Base-by-base conservation (phyloP, 2,113 vertebrate species). In the Gymnobelideus leadbeateri region DNA sequence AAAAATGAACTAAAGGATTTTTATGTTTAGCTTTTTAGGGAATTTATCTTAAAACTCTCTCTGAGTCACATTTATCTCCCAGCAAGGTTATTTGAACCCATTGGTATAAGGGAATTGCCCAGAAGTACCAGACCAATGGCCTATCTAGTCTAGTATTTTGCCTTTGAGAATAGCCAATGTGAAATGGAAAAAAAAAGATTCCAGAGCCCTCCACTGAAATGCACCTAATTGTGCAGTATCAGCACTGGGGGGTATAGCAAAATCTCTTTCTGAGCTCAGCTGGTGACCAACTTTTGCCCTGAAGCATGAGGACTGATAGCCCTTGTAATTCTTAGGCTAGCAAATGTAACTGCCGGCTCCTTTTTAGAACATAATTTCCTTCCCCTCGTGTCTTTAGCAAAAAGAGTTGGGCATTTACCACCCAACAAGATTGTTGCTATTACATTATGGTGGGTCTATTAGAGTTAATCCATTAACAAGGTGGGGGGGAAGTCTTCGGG, bases 261-360 rank as follows among this genome's bases (percentile, higher is more conserved):
- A 97, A 51, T 95, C 68, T 52, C 1, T 98, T 96, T 98, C 97
- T 98, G 96, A 98, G 97, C 98, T 95, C 98, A 99, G 98, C 96
- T 98, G 98, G 97, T 98, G 96, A 98, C 98, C 93, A 97, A 46
- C 94, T 98, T 98, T 96, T 98, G 97, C 98, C 98, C 98, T 98
- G 97, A 98, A 98, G 98, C 98, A 95, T 93, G 90, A 98, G 93
- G 96, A 97, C 97, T 98, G 97, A 98, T 94, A 52, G 97, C 50
- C 96, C 97, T 98, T 98, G 94, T 98, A 98, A 98, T 98, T 98
- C 97, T 98, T 98, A 98, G 97, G 98, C 97, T 96, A 95, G 97
- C 96, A 97, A 98, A 89, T 92, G 1, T 94, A 94, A 96, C 95
- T 97, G 93, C 94, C 0, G 43, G 91, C 93, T 98, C 89, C 96